phyloP scores from a whole-genome alignment of 2,888 invertebrate species.

The Ariolimax columbianus region DNA sequence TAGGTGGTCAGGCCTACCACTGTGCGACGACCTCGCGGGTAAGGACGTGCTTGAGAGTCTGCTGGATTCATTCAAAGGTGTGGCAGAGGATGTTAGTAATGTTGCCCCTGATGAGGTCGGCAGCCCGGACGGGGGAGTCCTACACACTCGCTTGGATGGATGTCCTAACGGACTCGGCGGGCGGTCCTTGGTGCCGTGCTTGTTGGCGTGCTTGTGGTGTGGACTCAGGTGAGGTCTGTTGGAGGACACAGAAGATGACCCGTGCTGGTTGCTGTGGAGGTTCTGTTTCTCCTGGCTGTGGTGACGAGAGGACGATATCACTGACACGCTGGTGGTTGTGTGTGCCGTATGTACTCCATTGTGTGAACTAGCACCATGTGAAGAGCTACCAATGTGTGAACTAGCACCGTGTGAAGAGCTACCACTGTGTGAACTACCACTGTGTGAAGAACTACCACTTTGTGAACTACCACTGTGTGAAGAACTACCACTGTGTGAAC shows the following conservation, averaged over 20 bases:
- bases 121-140: not conserved
- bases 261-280: not conserved
- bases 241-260: not conserved
- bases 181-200: slow-evolving; percentile 8
- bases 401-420: not conserved
- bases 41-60: not conserved
- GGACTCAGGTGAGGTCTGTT: not conserved
- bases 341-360: not conserved
- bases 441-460: slow-evolving; percentile 9
- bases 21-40: too few relatives aligned
- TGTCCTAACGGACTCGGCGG: not conserved
- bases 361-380: not conserved
- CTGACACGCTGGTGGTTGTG: not conserved
- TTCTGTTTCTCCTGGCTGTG: slow-evolving; percentile 15
- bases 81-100: not conserved
- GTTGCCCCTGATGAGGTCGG: not conserved
- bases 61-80: not conserved
- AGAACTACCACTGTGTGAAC: slow-evolving; percentile 10
- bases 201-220: slow-evolving; percentile 9
- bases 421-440: not conserved
- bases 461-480: slow-evolving; percentile 9
- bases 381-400: slow-evolving; percentile 11
- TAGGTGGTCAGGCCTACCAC: not conserved
- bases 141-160: not conserved
- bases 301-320: not conserved